Evolutionary conservation across 2,797 vertebrate genomes (phyloP).

Genomic region (Serranus cabrilla): DNA sequence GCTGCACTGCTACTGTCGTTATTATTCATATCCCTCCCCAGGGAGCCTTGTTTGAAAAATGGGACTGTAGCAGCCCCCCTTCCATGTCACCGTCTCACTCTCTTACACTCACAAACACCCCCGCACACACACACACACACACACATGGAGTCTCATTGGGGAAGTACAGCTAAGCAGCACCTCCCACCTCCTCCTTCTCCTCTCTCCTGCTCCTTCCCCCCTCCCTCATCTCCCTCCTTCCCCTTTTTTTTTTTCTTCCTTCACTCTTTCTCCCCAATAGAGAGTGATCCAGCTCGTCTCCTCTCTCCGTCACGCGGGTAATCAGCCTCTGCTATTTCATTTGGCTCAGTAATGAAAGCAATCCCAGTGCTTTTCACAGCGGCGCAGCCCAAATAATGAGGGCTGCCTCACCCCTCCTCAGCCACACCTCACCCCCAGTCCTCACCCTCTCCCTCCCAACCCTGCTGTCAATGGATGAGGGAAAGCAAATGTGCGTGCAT

Average conservation of each 20-base stretch:
- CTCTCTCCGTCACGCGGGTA: conserved; percentile 82
- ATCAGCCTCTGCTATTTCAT: conserved; percentile 86
- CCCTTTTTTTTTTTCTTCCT: background rate
- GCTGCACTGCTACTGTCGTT: conserved; percentile 65
- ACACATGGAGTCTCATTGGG: conserved; percentile 66
- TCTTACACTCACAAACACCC: conserved; percentile 54
- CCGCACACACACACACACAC: conserved; percentile 46
- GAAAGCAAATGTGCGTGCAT: conserved; percentile 68
- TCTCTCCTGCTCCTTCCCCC: background rate
- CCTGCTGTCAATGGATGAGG: conserved; percentile 80
- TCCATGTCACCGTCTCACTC: conserved; percentile 58
- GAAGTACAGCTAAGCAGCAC: conserved; percentile 57
- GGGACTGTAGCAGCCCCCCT: conserved; percentile 62
- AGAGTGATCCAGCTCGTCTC: conserved; percentile 75
- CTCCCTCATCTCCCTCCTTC: background rate
- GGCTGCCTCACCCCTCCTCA: conserved; percentile 59
- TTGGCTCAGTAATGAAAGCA: conserved; percentile 88
- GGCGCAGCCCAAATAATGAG: conserved; percentile 85
- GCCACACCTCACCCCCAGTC: conserved; percentile 62
- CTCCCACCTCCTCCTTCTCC: conserved; percentile 13
- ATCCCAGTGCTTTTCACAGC: conserved; percentile 85
- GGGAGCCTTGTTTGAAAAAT: conserved; percentile 75
- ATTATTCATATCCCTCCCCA: conserved; percentile 77
- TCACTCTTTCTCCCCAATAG: conserved; percentile 60
- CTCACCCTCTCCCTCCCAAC: conserved; percentile 64